Conservation (phyloP, 1,140 invertebrate species). For the Microplitis mediator region DNA sequence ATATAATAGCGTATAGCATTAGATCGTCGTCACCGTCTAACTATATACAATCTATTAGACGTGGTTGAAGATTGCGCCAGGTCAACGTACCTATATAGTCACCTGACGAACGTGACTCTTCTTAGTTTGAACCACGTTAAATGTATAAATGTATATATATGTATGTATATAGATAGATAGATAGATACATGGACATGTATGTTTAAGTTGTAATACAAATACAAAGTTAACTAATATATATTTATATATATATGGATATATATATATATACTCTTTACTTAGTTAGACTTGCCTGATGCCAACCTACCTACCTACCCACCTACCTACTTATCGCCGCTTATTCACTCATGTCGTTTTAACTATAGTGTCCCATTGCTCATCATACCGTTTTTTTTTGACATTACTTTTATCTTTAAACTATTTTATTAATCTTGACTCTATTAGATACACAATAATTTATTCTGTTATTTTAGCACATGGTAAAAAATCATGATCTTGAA, state of each 20-base stretch:
- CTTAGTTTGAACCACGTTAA: conserved; percentile 29
- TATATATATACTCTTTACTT: neutral
- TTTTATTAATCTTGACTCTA: neutral
- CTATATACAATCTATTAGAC: neutral
- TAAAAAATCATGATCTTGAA: no score
- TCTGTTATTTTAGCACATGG: no score
- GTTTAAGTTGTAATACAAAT: neutral
- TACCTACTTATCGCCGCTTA: conserved; percentile 54
- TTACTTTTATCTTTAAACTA: neutral
- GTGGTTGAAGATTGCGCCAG: conserved; percentile 37
- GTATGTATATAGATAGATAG: no score
- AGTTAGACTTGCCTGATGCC: conserved; percentile 33
- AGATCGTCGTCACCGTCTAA: neutral
- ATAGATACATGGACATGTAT: no score
- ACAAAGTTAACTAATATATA: conserved; percentile 5
- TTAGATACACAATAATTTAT: neutral
- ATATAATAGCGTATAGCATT: neutral
- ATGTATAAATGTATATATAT: no score
- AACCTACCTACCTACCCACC: conserved; percentile 54
- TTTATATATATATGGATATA: neutral
- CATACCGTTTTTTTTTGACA: neutral
- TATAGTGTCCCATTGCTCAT: conserved; percentile 17
- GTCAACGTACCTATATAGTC: conserved; percentile 47
- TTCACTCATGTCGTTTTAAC: conserved; percentile 38
- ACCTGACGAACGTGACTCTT: conserved; percentile 44